Percentiles rank a stretch among this genome's conserved stretches.
Evolutionary conservation across 2,113 vertebrate species (phyloP).

Genomic region (Ibidorhyncha struthersii): DNA sequence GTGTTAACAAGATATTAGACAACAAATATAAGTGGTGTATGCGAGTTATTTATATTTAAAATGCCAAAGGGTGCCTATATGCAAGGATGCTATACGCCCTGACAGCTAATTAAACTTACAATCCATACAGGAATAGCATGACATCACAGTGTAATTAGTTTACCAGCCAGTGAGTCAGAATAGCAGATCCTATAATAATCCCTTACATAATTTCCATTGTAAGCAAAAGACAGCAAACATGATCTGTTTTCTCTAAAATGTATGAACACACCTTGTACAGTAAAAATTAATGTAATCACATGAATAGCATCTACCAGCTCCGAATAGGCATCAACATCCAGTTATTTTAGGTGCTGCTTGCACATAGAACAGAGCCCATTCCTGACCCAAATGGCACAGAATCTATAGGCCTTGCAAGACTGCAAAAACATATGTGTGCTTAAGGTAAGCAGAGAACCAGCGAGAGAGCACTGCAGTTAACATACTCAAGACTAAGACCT

Average conservation of each 20-base stretch:
- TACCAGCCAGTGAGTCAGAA: background rate
- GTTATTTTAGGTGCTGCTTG: background rate
- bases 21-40: background rate
- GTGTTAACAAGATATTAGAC: background rate
- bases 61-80: background rate
- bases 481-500: background rate
- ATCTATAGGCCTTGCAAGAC: background rate
- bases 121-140: background rate
- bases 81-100: background rate
- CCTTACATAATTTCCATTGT: background rate
- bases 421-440: background rate
- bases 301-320: background rate
- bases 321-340: background rate
- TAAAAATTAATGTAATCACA: background rate
- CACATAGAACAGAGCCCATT: background rate
- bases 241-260: background rate
- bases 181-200: background rate
- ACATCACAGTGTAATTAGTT: background rate
- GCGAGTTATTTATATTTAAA: background rate
- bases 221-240: background rate
- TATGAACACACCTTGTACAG: background rate
- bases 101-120: background rate
- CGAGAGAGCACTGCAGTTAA: background rate
- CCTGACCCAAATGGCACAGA: background rate
- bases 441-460: background rate